Evolutionary conservation across 2,888 invertebrate species (phyloP).

Genomic region (Pachydiplax longipennis): DNA sequence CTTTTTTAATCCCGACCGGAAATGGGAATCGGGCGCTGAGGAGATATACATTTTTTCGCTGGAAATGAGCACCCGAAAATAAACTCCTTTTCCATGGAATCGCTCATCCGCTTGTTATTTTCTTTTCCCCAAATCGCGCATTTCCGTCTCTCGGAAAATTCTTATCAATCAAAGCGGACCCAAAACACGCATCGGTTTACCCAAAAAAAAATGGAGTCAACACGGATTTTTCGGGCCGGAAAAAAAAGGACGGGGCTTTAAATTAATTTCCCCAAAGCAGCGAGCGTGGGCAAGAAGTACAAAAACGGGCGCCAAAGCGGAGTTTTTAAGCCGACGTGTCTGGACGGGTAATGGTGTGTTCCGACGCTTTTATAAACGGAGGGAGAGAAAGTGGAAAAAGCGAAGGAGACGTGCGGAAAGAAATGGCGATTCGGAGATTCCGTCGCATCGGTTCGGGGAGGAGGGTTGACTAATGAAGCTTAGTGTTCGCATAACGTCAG

Average conservation of each 20-base stretch:
- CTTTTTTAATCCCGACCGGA: background rate
- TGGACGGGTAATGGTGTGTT: background rate
- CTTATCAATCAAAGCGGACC: background rate
- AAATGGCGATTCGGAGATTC: background rate
- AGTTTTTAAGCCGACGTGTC: background rate
- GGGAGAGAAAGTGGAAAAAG: background rate
- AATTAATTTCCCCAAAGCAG: background rate
- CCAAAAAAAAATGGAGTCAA: background rate
- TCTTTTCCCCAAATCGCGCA: background rate
- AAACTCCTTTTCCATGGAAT: background rate
- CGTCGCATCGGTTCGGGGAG: background rate
- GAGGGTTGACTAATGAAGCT: conserved; percentile 17
- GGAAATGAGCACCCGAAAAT: background rate
- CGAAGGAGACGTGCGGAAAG: background rate
- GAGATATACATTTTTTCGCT: background rate
- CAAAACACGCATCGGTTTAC: background rate
- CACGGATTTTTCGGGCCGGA: background rate
- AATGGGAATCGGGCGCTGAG: background rate
- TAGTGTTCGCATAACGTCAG: conserved; percentile 32
- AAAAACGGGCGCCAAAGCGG: background rate
- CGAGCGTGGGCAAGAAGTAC: background rate
- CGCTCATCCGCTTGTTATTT: background rate
- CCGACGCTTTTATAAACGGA: background rate
- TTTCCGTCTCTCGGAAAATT: background rate
- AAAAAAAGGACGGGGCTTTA: background rate